Conservation (phyloP, 2,113 vertebrate genomes). For the Caranx ignobilis region DNA sequence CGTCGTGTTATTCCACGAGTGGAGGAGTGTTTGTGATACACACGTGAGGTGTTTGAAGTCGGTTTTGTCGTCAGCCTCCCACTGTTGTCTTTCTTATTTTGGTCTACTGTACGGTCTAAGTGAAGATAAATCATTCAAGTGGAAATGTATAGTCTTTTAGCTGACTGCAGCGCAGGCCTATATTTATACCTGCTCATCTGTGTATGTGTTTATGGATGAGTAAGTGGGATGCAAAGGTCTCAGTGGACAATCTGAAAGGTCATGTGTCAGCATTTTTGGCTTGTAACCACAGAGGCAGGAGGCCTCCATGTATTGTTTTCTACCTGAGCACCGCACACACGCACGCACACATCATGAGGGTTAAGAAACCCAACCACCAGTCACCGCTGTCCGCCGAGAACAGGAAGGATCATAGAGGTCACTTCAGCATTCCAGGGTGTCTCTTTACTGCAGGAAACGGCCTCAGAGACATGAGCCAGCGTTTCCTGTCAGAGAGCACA, state of each 20-base stretch:
- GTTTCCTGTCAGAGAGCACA: slow-evolving; percentile 66
- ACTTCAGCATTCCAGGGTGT: slow-evolving; percentile 67
- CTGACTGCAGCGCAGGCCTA: slow-evolving; percentile 26
- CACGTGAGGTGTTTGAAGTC: not conserved
- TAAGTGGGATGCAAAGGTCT: slow-evolving; percentile 36
- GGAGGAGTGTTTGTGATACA: slow-evolving; percentile 14
- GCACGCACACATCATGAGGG: not conserved
- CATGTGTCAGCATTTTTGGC: slow-evolving; percentile 33
- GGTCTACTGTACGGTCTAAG: not conserved
- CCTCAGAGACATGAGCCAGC: slow-evolving; percentile 74
- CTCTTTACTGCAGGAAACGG: slow-evolving; percentile 72
- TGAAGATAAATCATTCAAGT: not conserved
- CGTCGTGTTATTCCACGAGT: slow-evolving; percentile 2
- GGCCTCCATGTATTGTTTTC: not conserved
- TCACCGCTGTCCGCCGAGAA: slow-evolving; percentile 7
- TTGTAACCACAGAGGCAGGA: not conserved
- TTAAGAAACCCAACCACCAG: slow-evolving; percentile 15
- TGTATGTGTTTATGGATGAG: slow-evolving; percentile 43
- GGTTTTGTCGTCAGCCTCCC: not conserved
- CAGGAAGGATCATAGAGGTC: slow-evolving; percentile 63
- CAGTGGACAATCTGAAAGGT: slow-evolving; percentile 21
- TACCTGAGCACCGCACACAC: slow-evolving; percentile 6
- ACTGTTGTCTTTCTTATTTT: not conserved
- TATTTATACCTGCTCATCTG: slow-evolving; percentile 21
- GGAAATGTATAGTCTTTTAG: not conserved